Evolutionary conservation across 1,140 invertebrate genomes (phyloP).

Genomic region (Helicoverpa zea): DNA sequence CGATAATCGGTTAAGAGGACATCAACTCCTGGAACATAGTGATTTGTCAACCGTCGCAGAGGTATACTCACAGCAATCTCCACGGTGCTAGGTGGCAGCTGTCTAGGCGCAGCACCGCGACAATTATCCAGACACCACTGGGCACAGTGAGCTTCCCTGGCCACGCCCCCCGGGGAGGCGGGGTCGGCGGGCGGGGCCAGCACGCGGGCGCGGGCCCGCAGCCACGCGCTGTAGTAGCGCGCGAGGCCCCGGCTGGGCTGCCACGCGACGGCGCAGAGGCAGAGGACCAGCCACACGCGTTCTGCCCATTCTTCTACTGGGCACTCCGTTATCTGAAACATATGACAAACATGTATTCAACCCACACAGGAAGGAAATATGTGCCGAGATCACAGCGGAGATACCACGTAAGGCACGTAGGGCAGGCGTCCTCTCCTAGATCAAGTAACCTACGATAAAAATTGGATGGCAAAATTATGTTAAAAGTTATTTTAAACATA

Average conservation of each 20-base stretch:
- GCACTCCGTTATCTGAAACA: slow-evolving; percentile 92
- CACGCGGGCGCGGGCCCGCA: slow-evolving; percentile 68
- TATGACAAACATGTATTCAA: not conserved
- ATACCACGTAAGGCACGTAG: too few relatives aligned
- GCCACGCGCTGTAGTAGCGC: slow-evolving; percentile 87
- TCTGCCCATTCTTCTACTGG: slow-evolving; percentile 93
- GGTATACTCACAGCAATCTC: slow-evolving; percentile 92
- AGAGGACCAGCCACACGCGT: slow-evolving; percentile 95
- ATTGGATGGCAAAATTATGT: too few relatives aligned
- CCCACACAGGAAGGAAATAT: too few relatives aligned
- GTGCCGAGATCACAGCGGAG: too few relatives aligned
- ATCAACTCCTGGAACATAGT: too few relatives aligned
- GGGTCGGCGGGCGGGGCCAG: slow-evolving; percentile 55
- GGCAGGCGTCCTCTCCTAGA: too few relatives aligned
- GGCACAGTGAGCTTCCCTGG: slow-evolving; percentile 91
- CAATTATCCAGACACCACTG: slow-evolving; percentile 98
- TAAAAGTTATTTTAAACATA: too few relatives aligned
- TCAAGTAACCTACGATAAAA: too few relatives aligned
- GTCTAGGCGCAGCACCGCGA: slow-evolving; percentile 93
- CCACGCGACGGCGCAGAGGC: slow-evolving; percentile 96
- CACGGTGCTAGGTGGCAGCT: slow-evolving; percentile 95
- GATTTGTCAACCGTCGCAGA: too few relatives aligned
- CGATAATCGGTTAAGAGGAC: too few relatives aligned
- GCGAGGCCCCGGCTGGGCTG: slow-evolving; percentile 95
- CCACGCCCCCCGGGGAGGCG: slow-evolving; percentile 49